A percentile compares a stretch with the other conserved stretches of the same genome.
Conservation (phyloP, 1,140 invertebrate species). For the Pseudomyrmex concolor region DNA sequence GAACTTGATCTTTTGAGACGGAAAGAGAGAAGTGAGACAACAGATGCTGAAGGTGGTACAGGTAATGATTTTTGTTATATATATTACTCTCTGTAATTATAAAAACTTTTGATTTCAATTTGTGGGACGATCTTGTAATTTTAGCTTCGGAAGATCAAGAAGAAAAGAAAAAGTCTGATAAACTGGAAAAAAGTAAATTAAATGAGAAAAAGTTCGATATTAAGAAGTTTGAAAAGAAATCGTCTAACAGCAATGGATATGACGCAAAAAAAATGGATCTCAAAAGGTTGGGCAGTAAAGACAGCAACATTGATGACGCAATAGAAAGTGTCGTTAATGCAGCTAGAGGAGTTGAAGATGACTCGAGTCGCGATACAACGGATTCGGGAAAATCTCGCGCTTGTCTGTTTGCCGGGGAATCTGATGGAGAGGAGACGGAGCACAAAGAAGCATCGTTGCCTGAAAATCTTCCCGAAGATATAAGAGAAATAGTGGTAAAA, state of each 20-base stretch:
- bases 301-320: conserved; percentile 82
- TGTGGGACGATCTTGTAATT: conserved; percentile 24
- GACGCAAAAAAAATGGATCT: conserved; percentile 78
- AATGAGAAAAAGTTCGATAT: conserved; percentile 79
- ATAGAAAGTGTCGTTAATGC: conserved; percentile 87
- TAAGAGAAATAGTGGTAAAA: conserved; percentile 86
- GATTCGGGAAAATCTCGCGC: conserved; percentile 81
- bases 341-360: conserved; percentile 80
- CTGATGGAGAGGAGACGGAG: conserved; percentile 80
- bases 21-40: conserved; percentile 81
- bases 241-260: conserved; percentile 75
- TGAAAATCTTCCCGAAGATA: conserved; percentile 86
- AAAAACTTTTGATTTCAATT: conserved; percentile 8
- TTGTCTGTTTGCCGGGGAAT: conserved; percentile 75
- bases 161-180: conserved; percentile 80
- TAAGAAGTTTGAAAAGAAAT: conserved; percentile 80
- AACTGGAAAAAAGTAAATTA: conserved; percentile 70
- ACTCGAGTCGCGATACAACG: conserved; percentile 83
- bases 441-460: conserved; percentile 86
- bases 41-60: conserved; percentile 74
- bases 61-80: conserved; percentile 24
- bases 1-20: conserved; percentile 76
- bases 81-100: not conserved
- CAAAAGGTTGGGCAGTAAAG: conserved; percentile 77
- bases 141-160: conserved; percentile 77